Conservation (phyloP, 2,888 invertebrate species). For the Ceriagrion tenellum region DNA sequence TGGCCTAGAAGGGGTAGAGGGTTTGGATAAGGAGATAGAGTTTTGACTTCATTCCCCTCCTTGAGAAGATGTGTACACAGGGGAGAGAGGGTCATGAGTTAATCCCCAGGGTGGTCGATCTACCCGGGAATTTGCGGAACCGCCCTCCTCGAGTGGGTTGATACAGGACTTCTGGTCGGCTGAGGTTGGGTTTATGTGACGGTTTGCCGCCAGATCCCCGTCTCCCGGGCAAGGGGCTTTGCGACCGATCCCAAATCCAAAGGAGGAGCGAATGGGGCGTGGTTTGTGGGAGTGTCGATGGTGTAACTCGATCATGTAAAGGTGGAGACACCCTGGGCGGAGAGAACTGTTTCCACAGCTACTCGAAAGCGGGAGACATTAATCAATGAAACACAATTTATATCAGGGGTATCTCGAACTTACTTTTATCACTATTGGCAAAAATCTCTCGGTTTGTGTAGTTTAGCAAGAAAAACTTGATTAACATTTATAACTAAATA, state of each 20-base stretch:
- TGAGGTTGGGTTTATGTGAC: not conserved
- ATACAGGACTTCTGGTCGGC: not conserved
- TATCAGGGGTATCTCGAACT: too few relatives aligned
- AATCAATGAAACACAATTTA: too few relatives aligned
- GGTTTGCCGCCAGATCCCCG: not conserved
- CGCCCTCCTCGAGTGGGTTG: not conserved
- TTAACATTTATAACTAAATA: too few relatives aligned
- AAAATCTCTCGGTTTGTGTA: too few relatives aligned
- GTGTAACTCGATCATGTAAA: too few relatives aligned
- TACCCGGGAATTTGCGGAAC: not conserved
- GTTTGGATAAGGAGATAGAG: not conserved
- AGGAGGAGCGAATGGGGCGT: not conserved
- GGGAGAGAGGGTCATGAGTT: not conserved
- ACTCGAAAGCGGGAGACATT: too few relatives aligned
- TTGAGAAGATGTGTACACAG: not conserved
- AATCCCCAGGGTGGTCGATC: not conserved
- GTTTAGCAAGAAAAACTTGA: too few relatives aligned
- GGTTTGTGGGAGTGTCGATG: not conserved
- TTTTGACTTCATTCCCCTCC: not conserved
- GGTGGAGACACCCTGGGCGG: too few relatives aligned
- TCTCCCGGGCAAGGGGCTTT: not conserved
- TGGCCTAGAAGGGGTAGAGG: too few relatives aligned
- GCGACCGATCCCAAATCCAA: not conserved
- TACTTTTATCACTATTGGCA: too few relatives aligned
- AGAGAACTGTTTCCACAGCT: too few relatives aligned